Evolutionary conservation across 2,113 vertebrate species (phyloP), one percentile per base, ranked within the genome.

Genomic region (Dasyornis broadbenti): DNA sequence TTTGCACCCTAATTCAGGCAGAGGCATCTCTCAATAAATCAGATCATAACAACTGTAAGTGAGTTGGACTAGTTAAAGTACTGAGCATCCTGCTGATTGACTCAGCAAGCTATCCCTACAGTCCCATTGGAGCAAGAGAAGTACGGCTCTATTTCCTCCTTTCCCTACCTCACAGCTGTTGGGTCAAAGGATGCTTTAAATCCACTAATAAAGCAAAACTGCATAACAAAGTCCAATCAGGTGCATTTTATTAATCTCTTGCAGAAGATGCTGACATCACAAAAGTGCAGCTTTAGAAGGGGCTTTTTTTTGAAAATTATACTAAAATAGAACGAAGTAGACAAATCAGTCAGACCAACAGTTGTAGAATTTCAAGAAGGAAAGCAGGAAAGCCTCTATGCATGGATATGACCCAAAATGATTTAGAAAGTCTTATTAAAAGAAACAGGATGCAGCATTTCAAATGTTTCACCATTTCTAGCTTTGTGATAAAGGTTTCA

Each of bases 111-210:
- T 72, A 9, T 54, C 50, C 66, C 47, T 57, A 5, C 22, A 42
- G 54, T 93, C 82, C 78, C 82, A 17, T 15, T 12, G 72, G 85
- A 93, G 26, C 35, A 90, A 57, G 27, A 85, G 33, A 88, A 94
- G 42, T 28, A 70, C 9, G 39, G 17, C 6, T 94, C 6, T 76
- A 31, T 82, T 90, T 89, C 89, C 56, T 83, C 47, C 42, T 68
- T 49, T 86, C 59, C 37, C 15, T 82, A 80, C 54, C 78, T 82
- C 85, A 85, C 89, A 95, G 91, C 78, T 95, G 93, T 59, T 90
- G 54, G 95, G 90, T 89, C 93, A 96, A 85, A 92, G 40, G 37
- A 89, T 87, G 44, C 23, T 85, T 92, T 91, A 95, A 95, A 96
- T 77, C 39, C 66, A 66, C 24, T 77, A 73, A 94, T 89, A 75